Percentiles rank a stretch among this genome's conserved stretches.
Evolutionary conservation across 2,113 vertebrate species (phyloP).

Genomic region (Hassar affinis): DNA sequence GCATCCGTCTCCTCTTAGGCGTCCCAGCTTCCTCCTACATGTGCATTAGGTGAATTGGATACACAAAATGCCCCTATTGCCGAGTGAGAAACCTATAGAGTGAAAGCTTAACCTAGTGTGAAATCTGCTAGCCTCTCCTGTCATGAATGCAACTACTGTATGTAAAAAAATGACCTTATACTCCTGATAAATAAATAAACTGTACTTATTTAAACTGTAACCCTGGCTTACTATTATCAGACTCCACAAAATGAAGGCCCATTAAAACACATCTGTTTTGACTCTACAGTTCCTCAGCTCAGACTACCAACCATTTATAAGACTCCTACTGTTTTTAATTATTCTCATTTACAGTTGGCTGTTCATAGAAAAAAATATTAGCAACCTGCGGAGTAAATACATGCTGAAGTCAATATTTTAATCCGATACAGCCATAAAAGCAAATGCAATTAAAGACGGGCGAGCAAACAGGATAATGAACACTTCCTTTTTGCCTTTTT

Average conservation of each 20-base stretch:
- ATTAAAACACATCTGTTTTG: background rate
- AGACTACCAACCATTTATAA: background rate
- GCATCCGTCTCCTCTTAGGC: too few relatives aligned
- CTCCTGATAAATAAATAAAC: too few relatives aligned
- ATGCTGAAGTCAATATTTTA: background rate
- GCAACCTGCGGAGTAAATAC: background rate
- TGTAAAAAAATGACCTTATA: too few relatives aligned
- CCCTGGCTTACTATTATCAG: background rate
- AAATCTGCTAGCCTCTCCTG: too few relatives aligned
- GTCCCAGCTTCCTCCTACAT: too few relatives aligned
- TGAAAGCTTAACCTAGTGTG: too few relatives aligned
- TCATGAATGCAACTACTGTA: background rate
- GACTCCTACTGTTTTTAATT: background rate
- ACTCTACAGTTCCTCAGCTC: background rate
- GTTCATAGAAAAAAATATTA: background rate
- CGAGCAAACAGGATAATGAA: background rate
- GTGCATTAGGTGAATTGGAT: too few relatives aligned
- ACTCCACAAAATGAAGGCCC: background rate
- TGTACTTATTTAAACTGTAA: background rate
- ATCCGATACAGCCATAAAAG: background rate
- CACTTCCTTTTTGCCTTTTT: background rate
- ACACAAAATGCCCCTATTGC: too few relatives aligned
- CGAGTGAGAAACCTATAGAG: too few relatives aligned
- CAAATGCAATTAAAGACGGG: background rate
- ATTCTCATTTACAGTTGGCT: background rate